Base-by-base conservation (phyloP, 2,888 invertebrate species). In the Abrostola triplasia region DNA sequence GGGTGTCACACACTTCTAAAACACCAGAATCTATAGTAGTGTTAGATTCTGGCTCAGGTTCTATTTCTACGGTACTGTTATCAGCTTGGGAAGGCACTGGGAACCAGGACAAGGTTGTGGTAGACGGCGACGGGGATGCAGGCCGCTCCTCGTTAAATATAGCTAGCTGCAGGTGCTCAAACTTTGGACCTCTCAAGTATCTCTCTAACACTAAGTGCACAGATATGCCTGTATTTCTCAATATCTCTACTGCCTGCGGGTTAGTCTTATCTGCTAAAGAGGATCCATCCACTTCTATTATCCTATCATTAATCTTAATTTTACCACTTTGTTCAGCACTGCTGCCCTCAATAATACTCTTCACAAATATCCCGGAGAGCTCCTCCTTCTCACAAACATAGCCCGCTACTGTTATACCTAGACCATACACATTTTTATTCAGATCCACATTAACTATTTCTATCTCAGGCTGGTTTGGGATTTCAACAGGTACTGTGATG, bases 371-470 rank as follows among this genome's bases (percentile, higher is more conserved):
- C 7, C 99, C 99, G n/a, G 99, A 99, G 57, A 99, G 96, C 91
- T 99, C 99, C 93, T 99, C 99, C 93, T 98, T 98, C 90, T 99
- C 98, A 92, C 99, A 99, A 47, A 99, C 99, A 92, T 99, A 99
- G 52, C 99, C 99, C 5, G 99, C 99, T 58, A 99, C 98, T 5
- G 99, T 99, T 80, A 99, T 99, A 51, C 99, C 99, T 68, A 98
- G 95, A 38, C 99, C 98, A 84, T 98, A 97, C 64, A 97, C 97
- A 92, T 99, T 99, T 91, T 99, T 99, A 83, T 96, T 96, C 71
- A 99, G 95, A 89, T 98, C 97, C 48, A 99, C 98, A 80, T 97
- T 97, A 87, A 98, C 97, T 56, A 97, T 97, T 92, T 99, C 98
- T 85, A 98, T 97, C 91, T 99, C 99, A 6, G 98, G 98, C 64